Conservation (phyloP, 92 coral and sea anemone genomes). For the Porites cylindrica region DNA sequence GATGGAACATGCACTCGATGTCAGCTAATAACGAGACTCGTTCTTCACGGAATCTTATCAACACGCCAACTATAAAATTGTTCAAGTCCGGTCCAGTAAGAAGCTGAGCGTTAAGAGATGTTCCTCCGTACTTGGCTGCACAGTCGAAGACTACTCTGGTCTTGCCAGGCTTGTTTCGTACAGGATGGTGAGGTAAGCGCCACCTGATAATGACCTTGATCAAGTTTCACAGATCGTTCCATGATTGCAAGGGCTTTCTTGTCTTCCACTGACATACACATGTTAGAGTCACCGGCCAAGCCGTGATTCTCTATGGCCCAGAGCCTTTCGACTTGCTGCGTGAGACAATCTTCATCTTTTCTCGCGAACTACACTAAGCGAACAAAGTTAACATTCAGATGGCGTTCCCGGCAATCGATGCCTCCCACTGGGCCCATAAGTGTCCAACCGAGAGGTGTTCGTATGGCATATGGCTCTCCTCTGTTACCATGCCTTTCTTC, state of each 20-base stretch:
- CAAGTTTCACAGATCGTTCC: slow-evolving; percentile 17
- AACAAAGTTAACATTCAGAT: neutral
- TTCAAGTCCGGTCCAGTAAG: slow-evolving; percentile 19
- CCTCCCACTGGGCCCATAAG: slow-evolving; percentile 23
- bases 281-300: neutral
- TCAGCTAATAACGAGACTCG: neutral
- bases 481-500: slow-evolving; percentile 57
- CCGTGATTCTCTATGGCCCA: neutral
- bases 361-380: neutral
- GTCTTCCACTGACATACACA: slow-evolving; percentile 26
- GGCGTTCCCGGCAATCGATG: neutral
- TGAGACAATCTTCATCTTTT: neutral
- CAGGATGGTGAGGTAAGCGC: neutral
- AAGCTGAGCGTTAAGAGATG: no score
- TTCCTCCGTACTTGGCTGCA: no score
- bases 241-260: slow-evolving; percentile 35
- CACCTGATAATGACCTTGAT: slow-evolving; percentile 51
- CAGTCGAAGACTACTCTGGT: no score
- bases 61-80: neutral
- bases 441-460: slow-evolving; percentile 56
- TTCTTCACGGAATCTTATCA: neutral
- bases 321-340: slow-evolving; percentile 2
- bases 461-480: slow-evolving; percentile 53
- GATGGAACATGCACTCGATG: neutral
- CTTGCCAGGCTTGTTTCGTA: no score